phyloP scores from a whole-genome alignment of 2,113 vertebrate genomes.

The Xiphorhynchus elegans region DNA sequence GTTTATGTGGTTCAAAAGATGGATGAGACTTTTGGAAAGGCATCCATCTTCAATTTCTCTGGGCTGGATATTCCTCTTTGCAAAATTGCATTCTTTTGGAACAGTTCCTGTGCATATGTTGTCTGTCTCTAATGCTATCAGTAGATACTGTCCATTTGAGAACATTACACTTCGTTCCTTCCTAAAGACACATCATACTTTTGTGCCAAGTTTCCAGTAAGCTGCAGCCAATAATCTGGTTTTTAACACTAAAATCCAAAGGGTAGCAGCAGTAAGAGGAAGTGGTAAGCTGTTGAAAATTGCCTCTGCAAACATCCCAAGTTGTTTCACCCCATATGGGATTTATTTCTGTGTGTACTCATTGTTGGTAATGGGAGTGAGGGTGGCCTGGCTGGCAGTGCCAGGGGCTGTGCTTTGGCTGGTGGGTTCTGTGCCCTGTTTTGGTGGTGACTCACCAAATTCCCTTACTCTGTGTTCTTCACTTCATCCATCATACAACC shows the following conservation, averaged over 20 bases:
- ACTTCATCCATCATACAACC: not conserved
- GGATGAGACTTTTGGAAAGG: not conserved
- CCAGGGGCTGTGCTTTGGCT: not conserved
- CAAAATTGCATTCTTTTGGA: constrained; percentile 16
- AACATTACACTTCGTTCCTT: constrained; percentile 39
- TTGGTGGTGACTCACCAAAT: not conserved
- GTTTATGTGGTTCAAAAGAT: not conserved
- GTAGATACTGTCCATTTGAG: constrained; percentile 38
- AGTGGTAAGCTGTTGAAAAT: fast-evolving
- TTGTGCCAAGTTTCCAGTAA: constrained; percentile 44
- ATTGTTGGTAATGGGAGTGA: not conserved
- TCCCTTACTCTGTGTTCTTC: not conserved
- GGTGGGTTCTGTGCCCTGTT: not conserved
- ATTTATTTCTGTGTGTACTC: not conserved
- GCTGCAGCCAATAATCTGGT: not conserved
- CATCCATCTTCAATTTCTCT: not conserved
- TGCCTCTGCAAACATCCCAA: not conserved
- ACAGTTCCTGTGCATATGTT: constrained; percentile 5
- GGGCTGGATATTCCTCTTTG: not conserved
- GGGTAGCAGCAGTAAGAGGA: not conserved
- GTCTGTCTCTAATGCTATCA: constrained; percentile 22
- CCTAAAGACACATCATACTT: not conserved
- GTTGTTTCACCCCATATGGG: not conserved
- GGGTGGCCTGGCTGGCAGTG: not conserved
- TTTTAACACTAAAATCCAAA: constrained; percentile 9